Evolutionary conservation across 92 coral and sea anemone species (phyloP).

Genomic region (Siderastrea radians): DNA sequence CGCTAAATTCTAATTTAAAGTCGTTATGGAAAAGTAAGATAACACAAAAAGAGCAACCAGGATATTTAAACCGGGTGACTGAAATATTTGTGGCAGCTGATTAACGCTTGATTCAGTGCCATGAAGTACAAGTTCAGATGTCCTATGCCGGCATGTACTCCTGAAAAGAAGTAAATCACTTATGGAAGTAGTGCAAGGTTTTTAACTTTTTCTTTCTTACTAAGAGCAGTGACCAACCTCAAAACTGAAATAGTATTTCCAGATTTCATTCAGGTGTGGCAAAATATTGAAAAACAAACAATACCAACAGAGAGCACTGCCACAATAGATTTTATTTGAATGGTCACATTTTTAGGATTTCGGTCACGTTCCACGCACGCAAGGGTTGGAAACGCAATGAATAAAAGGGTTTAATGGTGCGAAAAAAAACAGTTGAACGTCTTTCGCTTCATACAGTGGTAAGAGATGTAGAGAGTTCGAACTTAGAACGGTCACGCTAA

Average conservation of each 20-base stretch:
- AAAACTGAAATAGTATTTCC: neutral
- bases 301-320: neutral
- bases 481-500: neutral
- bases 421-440: neutral
- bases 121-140: neutral
- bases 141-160: neutral
- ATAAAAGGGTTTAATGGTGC: neutral
- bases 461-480: neutral
- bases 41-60: neutral
- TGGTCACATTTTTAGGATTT: neutral
- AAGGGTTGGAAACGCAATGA: neutral
- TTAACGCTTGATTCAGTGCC: neutral
- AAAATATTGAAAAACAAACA: neutral
- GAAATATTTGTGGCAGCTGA: slow-evolving; percentile 11
- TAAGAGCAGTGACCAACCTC: neutral
- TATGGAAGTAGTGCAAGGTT: neutral
- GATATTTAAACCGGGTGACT: neutral
- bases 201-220: neutral
- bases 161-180: neutral
- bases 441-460: neutral
- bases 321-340: neutral
- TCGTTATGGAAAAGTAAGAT: neutral
- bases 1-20: neutral
- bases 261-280: neutral
- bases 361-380: neutral